Evolutionary conservation across 2,113 vertebrate species (phyloP), one percentile per base, ranked within the genome.

Genomic region (Pitta sordida): DNA sequence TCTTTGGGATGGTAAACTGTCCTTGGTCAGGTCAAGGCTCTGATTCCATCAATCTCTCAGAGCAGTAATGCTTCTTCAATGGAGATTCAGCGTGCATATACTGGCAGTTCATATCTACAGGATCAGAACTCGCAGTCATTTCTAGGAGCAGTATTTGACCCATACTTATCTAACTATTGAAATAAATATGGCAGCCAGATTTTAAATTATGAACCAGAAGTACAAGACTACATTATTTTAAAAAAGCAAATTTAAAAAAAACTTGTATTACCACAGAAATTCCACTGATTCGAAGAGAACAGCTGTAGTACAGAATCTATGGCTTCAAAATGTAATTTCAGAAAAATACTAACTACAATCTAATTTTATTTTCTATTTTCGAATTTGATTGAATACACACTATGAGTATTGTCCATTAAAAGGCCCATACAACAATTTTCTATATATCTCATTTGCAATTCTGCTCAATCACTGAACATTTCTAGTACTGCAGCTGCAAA

Each of bases 281-380:
- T 39, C 27, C 21, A 84, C n/a, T 13, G 3, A 62, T 36, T 78
- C 30, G 55, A 23, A 36, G 64, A 37, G 58, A 32, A 24, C 0
- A 65, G 10, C 34, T 55, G 48, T 59, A 74, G 9, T 14, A 43
- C 24, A 90, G 44, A 92, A 94, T 6, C 51, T 48, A 53, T 41
- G 14, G 26, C 60, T 94, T 91, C 43, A 88, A 91, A 91, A 76
- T 11, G 21, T 29, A 77, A 93, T 93, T 90, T 93, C 86, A 84
- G 73, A 85, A 96, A 96, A 97, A 92, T 30, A 71, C 48, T 86
- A 82, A 78, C 60, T 83, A 76, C 43, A 78, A 56, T 76, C 60
- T 91, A 84, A 94, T 96, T 95, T 93, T 88, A 91, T 91, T 93
- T 92, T 93, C 82, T 89, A 23, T 88, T 83, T 96, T 84, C 86